Base-by-base conservation (phyloP, 2,888 invertebrate species). In the Latrodectus elegans region DNA sequence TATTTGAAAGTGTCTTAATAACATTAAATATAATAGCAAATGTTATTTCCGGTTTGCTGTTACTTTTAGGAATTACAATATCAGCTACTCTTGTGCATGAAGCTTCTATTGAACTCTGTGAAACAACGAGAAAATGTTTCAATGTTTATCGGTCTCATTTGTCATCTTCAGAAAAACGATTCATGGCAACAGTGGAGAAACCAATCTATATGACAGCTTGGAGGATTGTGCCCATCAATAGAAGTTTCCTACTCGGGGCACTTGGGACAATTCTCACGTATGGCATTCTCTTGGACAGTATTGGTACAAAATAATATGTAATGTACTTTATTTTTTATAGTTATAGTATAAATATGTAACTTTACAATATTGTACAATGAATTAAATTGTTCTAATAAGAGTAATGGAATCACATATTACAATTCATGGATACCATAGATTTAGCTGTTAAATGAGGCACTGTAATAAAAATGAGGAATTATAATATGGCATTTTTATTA, bases 191-290 rank as follows among this genome's bases (percentile, higher is more conserved):
- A 1, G 11, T 49, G 9, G 17, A 68, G 14, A 78, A 68, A 12
- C 53, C 12, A 14, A 1, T 78, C 10, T 68, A 6, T n/a, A 26
- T 78, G 53, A 78, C 77, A 1, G 67, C 52, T 9, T 78, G 77
- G 77, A 68, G 53, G 53, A 67, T 78, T 17, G 68, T 78, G 26
- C 77, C 77, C 0, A 14, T 78, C 2, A 78, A 15, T 26, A 78
- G 77, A 68, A 70, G 26, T 52, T 78, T 78, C n/a, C 12, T 68
- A 53, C 17, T 78, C 8, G 53, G 14, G 4, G 70, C 68, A n/a
- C 52, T 78, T 17, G 77, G 77, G n/a, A 68, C 77, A 8, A 26
- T 78, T 26, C 70, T 78, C 11, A 78, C 68, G 10, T 78, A 78
- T 15, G 14, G 68, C 22, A 51, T 78, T 17, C 53, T 78, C 9